Evolutionary conservation across 1,140 invertebrate species (phyloP).

Genomic region (Pachyrhynchus sulphureomaculatus): DNA sequence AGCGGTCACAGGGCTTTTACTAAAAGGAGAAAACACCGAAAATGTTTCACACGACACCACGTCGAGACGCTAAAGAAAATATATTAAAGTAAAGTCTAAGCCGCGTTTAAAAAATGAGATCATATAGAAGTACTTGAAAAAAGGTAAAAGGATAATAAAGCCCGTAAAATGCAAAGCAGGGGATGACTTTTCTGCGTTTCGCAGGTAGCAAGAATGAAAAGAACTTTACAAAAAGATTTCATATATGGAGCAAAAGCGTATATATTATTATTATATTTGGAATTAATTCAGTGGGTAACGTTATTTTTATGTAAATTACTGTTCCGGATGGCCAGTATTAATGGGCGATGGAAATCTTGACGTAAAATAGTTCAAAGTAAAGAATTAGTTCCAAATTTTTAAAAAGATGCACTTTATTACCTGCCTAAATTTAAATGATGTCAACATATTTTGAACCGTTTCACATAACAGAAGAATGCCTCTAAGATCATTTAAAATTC

Average conservation of each 20-base stretch:
- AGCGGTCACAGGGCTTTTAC: too few relatives aligned
- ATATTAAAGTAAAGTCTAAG: conserved; percentile 25
- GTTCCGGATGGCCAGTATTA: too few relatives aligned
- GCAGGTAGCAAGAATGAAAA: conserved; percentile 21
- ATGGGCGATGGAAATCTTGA: too few relatives aligned
- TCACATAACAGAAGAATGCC: too few relatives aligned
- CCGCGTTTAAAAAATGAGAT: conserved; percentile 25
- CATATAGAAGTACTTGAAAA: conserved; percentile 27
- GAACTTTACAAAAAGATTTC: conserved; percentile 13
- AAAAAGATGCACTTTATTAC: too few relatives aligned
- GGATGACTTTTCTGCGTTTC: conserved; percentile 25
- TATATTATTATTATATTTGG: conserved; percentile 5
- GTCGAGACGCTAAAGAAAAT: conserved; percentile 7
- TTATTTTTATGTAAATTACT: conserved; percentile 15
- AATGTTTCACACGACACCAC: too few relatives aligned
- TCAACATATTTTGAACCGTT: too few relatives aligned
- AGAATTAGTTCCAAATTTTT: too few relatives aligned
- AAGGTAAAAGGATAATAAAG: conserved; percentile 29
- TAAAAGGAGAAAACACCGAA: too few relatives aligned
- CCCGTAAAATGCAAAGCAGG: conserved; percentile 24
- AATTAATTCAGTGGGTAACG: not conserved
- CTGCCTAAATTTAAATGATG: too few relatives aligned
- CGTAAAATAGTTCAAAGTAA: too few relatives aligned
- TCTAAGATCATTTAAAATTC: too few relatives aligned
- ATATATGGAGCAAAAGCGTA: not conserved